Evolutionary conservation across 2,113 vertebrate genomes (phyloP).

Genomic region (Oncorhynchus gorbuscha): DNA sequence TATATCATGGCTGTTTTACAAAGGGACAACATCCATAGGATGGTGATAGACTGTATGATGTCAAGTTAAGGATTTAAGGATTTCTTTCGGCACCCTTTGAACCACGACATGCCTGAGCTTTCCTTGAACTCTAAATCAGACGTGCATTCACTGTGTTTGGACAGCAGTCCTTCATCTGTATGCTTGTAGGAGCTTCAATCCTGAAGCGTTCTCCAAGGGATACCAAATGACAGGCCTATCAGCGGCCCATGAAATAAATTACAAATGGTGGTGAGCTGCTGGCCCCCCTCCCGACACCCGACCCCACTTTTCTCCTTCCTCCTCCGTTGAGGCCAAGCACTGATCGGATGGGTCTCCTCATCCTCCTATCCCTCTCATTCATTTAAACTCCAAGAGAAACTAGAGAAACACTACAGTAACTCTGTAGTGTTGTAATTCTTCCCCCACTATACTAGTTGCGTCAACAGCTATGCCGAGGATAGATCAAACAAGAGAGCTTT

Average conservation of each 20-base stretch:
- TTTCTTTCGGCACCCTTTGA: neutral
- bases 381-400: neutral
- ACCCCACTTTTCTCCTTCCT: constrained; percentile 9
- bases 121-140: neutral
- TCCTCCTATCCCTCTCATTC: neutral
- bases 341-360: neutral
- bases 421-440: too few species aligned
- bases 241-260: constrained; percentile 19
- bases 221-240: constrained; percentile 42
- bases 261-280: constrained; percentile 36
- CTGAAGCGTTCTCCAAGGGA: constrained; percentile 15
- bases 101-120: constrained; percentile 1
- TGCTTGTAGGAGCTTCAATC: neutral
- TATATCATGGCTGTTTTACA: neutral
- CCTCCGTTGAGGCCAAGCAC: constrained; percentile 12
- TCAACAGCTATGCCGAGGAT: neutral
- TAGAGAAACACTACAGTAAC: neutral
- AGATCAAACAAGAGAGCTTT: constrained; percentile 24
- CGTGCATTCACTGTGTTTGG: neutral
- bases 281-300: neutral
- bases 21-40: too few species aligned
- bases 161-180: constrained; percentile 9
- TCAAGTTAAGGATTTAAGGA: neutral
- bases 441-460: too few species aligned
- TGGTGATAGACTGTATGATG: neutral